Evolutionary conservation across 2,888 invertebrate species (phyloP).

Genomic region (Ophion ellenae): DNA sequence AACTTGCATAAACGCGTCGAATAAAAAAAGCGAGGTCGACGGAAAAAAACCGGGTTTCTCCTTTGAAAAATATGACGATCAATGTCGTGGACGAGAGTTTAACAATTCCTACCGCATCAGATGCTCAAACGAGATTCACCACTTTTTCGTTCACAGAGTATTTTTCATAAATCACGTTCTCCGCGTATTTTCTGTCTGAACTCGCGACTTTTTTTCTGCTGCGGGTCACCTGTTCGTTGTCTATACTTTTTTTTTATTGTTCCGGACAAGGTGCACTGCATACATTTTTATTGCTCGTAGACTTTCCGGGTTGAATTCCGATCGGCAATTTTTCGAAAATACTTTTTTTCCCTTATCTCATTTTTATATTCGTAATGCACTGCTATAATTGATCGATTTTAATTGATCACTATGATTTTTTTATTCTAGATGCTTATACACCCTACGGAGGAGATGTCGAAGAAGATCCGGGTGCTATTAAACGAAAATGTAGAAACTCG

Average conservation of each 20-base stretch:
- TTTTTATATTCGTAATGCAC: background rate
- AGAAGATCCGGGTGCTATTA: constrained; percentile 88
- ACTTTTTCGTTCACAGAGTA: constrained; percentile 3
- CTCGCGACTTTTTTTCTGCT: background rate
- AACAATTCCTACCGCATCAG: background rate
- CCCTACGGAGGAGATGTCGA: constrained; percentile 88
- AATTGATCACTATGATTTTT: constrained; percentile 32
- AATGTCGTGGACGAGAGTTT: constrained; percentile 11
- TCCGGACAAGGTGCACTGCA: background rate
- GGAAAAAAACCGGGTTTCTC: background rate
- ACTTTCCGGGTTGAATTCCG: background rate
- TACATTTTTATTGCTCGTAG: background rate
- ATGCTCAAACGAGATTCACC: constrained; percentile 18
- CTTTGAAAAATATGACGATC: constrained; percentile 23
- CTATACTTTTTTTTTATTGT: background rate
- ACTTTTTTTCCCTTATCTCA: background rate
- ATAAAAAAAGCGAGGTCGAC: constrained; percentile 35
- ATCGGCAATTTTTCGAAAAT: background rate
- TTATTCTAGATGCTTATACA: constrained; percentile 86
- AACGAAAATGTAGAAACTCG: constrained; percentile 87
- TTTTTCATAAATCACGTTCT: constrained; percentile 28
- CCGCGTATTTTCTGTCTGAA: background rate
- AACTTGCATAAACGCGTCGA: constrained; percentile 28
- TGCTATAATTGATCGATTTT: background rate
- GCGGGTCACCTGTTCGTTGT: constrained; percentile 14